Conservation (phyloP, 2,797 vertebrate species). For the Phataginus tetradactyla region DNA sequence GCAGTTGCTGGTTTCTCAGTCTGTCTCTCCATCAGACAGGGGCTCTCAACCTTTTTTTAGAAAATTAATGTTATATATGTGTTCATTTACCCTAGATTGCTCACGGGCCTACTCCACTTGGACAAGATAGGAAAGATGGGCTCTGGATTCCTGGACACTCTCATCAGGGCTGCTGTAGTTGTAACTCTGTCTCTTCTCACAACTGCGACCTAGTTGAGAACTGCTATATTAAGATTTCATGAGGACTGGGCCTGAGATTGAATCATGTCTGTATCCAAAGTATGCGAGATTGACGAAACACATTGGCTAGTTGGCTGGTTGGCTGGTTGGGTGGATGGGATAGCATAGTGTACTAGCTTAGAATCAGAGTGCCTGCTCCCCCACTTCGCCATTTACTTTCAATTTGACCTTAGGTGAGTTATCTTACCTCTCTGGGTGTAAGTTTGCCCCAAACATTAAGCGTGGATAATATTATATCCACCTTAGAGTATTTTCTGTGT, state of each 20-base stretch:
- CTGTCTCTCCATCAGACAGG: not conserved
- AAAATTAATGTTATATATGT: not conserved
- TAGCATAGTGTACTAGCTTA: not conserved
- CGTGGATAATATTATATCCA: not conserved
- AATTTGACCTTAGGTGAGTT: not conserved
- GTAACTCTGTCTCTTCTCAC: not conserved
- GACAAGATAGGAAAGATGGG: not conserved
- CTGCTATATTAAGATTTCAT: not conserved
- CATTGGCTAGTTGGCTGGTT: not conserved
- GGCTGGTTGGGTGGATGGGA: not conserved
- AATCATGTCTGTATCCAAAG: not conserved
- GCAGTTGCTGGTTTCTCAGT: not conserved
- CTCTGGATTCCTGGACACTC: not conserved
- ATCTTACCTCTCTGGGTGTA: not conserved
- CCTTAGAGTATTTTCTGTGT: not conserved
- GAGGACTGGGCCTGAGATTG: slow-evolving; percentile 3
- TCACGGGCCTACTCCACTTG: not conserved
- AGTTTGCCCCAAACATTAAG: not conserved
- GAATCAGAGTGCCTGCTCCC: not conserved
- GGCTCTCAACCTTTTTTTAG: not conserved
- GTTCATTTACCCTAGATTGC: slow-evolving; percentile 4
- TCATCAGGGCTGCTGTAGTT: not conserved
- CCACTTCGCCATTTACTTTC: slow-evolving; percentile 6
- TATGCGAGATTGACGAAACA: not conserved
- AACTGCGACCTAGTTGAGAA: not conserved